Evolutionary conservation across 2,888 invertebrate genomes (phyloP), one percentile per base, ranked within the genome.

Genomic region (Anodontia alba): DNA sequence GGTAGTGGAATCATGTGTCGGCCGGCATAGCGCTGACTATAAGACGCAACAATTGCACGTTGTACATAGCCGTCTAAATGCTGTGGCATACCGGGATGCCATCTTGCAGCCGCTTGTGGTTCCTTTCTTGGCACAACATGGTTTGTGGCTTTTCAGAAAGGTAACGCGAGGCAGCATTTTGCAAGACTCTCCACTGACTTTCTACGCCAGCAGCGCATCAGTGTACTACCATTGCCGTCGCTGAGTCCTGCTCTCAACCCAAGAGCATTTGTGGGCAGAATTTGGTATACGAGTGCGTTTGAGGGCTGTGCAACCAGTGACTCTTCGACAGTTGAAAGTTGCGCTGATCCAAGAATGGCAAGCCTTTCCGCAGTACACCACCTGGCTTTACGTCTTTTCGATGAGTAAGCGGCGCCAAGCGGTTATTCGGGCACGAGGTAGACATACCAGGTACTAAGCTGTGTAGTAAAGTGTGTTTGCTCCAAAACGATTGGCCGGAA

Each of bases 81-180:
- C 73, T 1, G 46, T 29, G 33, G 49, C 57, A 7, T 78, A 73
- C 69, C 54, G 36, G 1, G 73, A 78, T 31, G 33, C 66, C 15
- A 42, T 71, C 8, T 38, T 76, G 5, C 26, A 36, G 36, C 71
- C 71, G 12, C 5, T 12, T 0, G 68, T 46, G 17, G n/a, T 67
- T 20, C 68, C 49, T 1, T 49, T 75, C 36, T 23, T 67, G 33
- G 29, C 23, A 51, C 29, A 69, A 3, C 29, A 43, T 26, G 49
- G 43, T 54, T 20, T 68, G 1, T 33, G 1, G 12, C 10, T 69
- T 0, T 17, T 57, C 76, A 76, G 43, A 62, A 76, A 43, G 70
- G 70, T 42, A 76, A 76, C 15, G 71, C 76, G 0, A 31, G 71
- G 71, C 62, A 70, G n/a, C 76, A 76, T 54, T 29, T 33, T 10